Evolutionary conservation across 2,888 invertebrate species (phyloP).

Genomic region (Andrena chrysosceles): DNA sequence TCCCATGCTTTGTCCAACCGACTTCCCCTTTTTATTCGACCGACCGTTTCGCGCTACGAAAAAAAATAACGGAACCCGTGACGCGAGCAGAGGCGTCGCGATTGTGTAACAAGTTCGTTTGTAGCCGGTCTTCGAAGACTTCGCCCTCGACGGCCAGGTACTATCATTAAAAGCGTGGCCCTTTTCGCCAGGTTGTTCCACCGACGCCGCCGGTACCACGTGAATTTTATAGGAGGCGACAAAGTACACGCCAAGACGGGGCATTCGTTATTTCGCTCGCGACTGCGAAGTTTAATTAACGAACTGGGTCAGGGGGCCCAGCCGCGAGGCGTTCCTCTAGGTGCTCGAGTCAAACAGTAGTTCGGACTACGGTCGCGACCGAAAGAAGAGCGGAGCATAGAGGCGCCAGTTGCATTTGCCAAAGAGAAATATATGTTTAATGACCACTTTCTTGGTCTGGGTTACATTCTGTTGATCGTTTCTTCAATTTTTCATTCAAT

Average conservation of each 20-base stretch:
- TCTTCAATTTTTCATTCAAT: neutral
- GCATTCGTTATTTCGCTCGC: constrained; percentile 44
- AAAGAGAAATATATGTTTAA: constrained; percentile 22
- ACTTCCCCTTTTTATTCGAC: neutral
- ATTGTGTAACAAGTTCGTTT: constrained; percentile 21
- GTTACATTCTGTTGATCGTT: neutral
- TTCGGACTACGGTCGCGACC: constrained; percentile 12
- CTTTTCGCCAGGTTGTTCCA: constrained; percentile 1
- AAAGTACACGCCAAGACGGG: neutral
- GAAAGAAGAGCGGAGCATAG: neutral
- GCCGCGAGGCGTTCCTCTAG: constrained; percentile 6
- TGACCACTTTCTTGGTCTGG: no score
- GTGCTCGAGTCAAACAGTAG: constrained; percentile 40
- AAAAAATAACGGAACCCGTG: neutral
- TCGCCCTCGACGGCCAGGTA: neutral
- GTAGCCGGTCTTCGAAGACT: neutral
- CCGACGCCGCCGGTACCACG: neutral
- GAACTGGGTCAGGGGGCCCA: constrained; percentile 22
- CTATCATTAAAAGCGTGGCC: constrained; percentile 15
- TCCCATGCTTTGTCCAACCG: neutral
- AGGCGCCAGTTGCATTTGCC: constrained; percentile 10
- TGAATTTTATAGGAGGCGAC: constrained; percentile 27
- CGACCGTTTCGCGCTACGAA: constrained; percentile 23
- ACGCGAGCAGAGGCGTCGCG: neutral
- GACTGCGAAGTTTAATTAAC: constrained; percentile 56